These are phyloP conservation scores for Tiliacea citrago DNA, from an alignment of 2,888 invertebrate species.

Conservation along the genomic window DNA sequence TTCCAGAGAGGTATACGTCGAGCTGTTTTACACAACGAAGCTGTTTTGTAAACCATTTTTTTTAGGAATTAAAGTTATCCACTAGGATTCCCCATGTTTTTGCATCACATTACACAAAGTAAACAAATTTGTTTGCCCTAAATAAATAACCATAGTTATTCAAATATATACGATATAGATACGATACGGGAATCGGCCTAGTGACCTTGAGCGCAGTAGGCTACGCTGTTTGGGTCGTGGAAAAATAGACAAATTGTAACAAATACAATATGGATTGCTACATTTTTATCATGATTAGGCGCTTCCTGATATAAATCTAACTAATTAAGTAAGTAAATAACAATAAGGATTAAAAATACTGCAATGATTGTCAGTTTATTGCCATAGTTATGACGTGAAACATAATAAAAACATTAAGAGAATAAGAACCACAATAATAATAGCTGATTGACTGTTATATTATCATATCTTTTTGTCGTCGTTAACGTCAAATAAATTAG, in stretches of 20 bases:
- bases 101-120: background rate
- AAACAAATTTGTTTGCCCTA: conserved; percentile 1
- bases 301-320: conserved; percentile 14
- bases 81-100: background rate
- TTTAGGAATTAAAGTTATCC: background rate
- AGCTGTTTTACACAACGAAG: too few species aligned
- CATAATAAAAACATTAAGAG: background rate
- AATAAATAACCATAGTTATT: conserved; percentile 10
- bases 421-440: background rate
- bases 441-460: background rate
- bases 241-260: conserved; percentile 3
- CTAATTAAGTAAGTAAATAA: background rate
- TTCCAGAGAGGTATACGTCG: background rate
- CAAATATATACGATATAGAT: background rate
- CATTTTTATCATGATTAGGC: conserved; percentile 6
- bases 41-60: too few species aligned
- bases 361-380: background rate
- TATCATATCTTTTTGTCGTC: background rate
- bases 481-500: conserved; percentile 24
- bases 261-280: conserved; percentile 2
- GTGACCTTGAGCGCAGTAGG: conserved; percentile 23
- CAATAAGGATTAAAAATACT: background rate
- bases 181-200: conserved; percentile 14
- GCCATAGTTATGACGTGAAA: background rate
- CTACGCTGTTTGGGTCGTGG: conserved; percentile 19